phyloP scores from a whole-genome alignment of 2,888 invertebrate species.

The Tricholauxania praeusta region DNA sequence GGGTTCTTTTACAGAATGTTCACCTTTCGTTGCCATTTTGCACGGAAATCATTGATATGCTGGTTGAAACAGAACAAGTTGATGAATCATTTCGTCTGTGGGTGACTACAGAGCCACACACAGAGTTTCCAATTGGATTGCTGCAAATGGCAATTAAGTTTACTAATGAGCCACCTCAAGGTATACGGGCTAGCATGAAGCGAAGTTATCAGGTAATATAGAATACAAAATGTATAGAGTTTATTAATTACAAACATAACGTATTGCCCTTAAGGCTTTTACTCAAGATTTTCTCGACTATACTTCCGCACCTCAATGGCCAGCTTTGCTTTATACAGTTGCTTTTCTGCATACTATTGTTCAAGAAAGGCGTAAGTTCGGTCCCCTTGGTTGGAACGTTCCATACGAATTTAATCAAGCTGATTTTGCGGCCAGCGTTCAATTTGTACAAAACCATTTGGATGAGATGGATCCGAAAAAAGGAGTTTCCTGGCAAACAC shows the following conservation, averaged over 20 bases:
- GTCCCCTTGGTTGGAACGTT: constrained; percentile 96
- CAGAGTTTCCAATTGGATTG: constrained; percentile 90
- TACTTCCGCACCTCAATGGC: constrained; percentile 92
- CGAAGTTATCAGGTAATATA: constrained; percentile 83
- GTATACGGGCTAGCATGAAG: constrained; percentile 92
- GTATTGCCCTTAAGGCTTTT: constrained; percentile 55
- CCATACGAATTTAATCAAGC: constrained; percentile 96
- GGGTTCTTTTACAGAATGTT: constrained; percentile 96
- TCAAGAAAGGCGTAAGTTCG: constrained; percentile 95
- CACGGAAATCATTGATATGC: constrained; percentile 89
- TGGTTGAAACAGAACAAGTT: constrained; percentile 86
- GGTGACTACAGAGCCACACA: constrained; percentile 95
- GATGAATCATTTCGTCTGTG: constrained; percentile 89
- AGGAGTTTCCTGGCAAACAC: constrained; percentile 97
- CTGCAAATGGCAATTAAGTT: constrained; percentile 95
- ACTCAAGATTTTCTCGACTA: constrained; percentile 91
- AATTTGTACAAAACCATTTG: constrained; percentile 95
- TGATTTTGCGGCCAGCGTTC: constrained; percentile 94
- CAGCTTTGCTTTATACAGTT: constrained; percentile 91
- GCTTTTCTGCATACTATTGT: constrained; percentile 96
- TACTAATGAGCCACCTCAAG: constrained; percentile 97
- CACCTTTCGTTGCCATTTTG: constrained; percentile 96
- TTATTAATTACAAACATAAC: not conserved
- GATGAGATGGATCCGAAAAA: constrained; percentile 98
- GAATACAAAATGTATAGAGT: not conserved